A percentile compares a stretch with the other conserved stretches of the same genome.
phyloP scores from a whole-genome alignment of 2,113 vertebrate species.

The Rhinichthys klamathensis region DNA sequence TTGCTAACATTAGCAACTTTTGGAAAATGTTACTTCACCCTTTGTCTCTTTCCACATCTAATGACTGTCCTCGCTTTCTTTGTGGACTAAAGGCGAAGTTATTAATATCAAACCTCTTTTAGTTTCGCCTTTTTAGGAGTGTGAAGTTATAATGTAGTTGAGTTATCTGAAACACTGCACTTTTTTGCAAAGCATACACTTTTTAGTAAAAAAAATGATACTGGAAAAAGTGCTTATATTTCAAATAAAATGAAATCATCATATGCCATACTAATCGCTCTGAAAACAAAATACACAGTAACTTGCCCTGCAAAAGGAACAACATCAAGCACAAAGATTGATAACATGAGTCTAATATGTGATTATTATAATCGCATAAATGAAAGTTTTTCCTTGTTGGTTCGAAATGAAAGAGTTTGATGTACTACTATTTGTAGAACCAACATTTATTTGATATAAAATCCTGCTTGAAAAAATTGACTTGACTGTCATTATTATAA shows the following conservation, averaged over 20 bases:
- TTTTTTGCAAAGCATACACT: constrained; percentile 14
- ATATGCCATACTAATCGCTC: background rate
- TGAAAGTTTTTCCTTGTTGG: no score
- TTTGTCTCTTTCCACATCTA: constrained; percentile 23
- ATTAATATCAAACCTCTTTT: constrained; percentile 41
- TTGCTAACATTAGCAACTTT: constrained; percentile 53
- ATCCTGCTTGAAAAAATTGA: no score
- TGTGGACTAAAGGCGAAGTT: constrained; percentile 24
- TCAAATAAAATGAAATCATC: background rate
- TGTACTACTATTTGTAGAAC: no score
- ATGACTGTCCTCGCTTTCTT: constrained; percentile 21
- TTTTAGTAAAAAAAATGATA: constrained; percentile 4
- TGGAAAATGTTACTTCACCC: constrained; percentile 33
- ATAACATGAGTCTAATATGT: no score
- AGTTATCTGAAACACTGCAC: constrained; percentile 14
- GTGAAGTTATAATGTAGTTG: constrained; percentile 24
- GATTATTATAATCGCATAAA: no score
- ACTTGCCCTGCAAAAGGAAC: no score
- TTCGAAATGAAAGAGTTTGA: no score
- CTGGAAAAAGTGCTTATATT: background rate
- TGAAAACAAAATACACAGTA: background rate
- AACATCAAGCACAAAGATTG: no score
- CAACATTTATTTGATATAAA: no score
- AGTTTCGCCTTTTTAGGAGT: constrained; percentile 5
- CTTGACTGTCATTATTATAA: no score